Conservation (phyloP, 2,888 invertebrate species). For the Polylopha cassiicola region DNA sequence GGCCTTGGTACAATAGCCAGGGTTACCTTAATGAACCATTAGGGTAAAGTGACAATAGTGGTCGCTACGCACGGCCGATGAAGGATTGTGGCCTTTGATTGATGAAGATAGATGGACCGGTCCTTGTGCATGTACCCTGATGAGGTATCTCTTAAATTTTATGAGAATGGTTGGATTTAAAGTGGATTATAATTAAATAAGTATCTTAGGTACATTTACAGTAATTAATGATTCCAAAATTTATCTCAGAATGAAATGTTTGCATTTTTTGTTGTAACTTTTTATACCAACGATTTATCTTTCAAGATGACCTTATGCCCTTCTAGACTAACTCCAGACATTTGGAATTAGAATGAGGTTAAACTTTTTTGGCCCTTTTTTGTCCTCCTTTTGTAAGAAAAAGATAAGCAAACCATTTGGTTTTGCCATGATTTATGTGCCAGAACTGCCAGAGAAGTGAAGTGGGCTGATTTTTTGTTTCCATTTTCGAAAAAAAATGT, state of each 20-base stretch:
- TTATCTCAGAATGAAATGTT: not conserved
- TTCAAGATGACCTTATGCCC: conserved; percentile 7
- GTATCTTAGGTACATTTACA: too few species aligned
- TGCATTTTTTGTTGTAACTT: conserved; percentile 4
- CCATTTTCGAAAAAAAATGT: conserved; percentile 7
- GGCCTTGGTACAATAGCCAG: conserved; percentile 20
- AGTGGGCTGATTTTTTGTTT: conserved; percentile 26
- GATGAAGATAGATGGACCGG: conserved; percentile 39
- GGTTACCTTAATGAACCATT: conserved; percentile 35
- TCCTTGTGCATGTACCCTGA: conserved; percentile 8
- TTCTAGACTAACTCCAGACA: conserved; percentile 44
- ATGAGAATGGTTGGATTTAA: conserved; percentile 2
- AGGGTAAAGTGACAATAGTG: conserved; percentile 33
- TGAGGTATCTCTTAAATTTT: too few species aligned
- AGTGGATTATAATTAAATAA: too few species aligned
- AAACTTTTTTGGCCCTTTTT: conserved; percentile 35
- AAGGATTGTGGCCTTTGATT: conserved; percentile 37
- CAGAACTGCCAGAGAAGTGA: conserved; percentile 33
- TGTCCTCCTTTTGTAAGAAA: conserved; percentile 26
- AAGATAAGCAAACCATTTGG: conserved; percentile 37
- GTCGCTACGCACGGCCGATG: conserved; percentile 26
- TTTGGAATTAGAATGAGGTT: conserved; percentile 45
- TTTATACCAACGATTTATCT: too few species aligned
- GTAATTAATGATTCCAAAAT: too few species aligned
- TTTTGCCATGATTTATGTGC: conserved; percentile 47